Conservation (phyloP, 1,140 invertebrate genomes). For the Sycophila sp. region DNA sequence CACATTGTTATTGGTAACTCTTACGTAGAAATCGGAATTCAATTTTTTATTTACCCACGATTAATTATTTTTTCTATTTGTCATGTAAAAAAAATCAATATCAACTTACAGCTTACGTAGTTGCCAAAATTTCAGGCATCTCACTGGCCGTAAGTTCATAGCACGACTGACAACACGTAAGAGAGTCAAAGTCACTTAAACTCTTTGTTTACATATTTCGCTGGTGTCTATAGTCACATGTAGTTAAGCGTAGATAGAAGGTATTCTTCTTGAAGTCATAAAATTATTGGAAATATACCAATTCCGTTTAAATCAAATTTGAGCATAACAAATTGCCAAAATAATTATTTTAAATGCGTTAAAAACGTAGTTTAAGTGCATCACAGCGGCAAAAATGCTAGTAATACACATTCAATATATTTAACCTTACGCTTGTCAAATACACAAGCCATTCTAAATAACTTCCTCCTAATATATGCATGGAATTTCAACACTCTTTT, state of each 20-base stretch:
- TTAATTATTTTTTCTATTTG: neutral
- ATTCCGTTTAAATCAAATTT: neutral
- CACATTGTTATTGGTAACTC: too few species aligned
- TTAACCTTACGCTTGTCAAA: neutral
- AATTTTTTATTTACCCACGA: neutral
- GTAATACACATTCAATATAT: conserved; percentile 3
- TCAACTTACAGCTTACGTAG: too few species aligned
- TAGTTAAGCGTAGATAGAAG: neutral
- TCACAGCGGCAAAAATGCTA: neutral
- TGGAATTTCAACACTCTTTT: too few species aligned
- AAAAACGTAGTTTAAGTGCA: neutral
- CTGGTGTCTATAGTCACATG: neutral
- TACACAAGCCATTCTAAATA: too few species aligned
- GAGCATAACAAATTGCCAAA: neutral
- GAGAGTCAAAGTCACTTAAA: too few species aligned
- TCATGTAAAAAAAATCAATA: neutral
- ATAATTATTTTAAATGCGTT: too few species aligned
- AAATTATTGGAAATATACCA: too few species aligned
- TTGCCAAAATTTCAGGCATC: too few species aligned
- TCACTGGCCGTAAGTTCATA: too few species aligned
- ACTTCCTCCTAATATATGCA: too few species aligned
- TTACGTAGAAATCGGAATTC: neutral
- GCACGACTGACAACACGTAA: too few species aligned
- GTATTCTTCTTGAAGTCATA: too few species aligned
- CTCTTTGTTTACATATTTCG: neutral